These are phyloP conservation scores for Drosophila gaucha DNA, from an alignment of 2,888 invertebrate species.

Conservation along the genomic window DNA sequence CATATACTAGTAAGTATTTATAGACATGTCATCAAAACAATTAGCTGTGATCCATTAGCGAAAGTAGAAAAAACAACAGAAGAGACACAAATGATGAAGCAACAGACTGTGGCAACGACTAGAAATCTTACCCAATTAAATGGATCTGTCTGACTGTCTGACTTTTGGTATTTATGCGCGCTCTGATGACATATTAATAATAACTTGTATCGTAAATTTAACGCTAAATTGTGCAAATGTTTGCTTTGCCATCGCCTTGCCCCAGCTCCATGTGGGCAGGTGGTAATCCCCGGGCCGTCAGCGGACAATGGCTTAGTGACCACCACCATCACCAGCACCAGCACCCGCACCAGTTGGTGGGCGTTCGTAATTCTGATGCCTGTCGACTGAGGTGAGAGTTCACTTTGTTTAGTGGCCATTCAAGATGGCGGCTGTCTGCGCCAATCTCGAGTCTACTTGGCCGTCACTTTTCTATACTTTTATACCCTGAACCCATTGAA, in stretches of 20 bases:
- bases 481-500: too few species aligned
- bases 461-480: slow-evolving; percentile 8
- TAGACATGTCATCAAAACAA: slow-evolving; percentile 70
- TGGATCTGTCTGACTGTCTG: slow-evolving; percentile 39
- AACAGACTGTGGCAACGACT: slow-evolving; percentile 35
- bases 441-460: slow-evolving; percentile 13
- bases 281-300: slow-evolving; percentile 36
- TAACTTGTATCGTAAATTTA: slow-evolving; percentile 80
- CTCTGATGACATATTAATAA: slow-evolving; percentile 79
- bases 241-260: slow-evolving; percentile 28
- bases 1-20: slow-evolving; percentile 50
- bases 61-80: slow-evolving; percentile 10
- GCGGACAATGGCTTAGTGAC: slow-evolving; percentile 24
- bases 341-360: not conserved
- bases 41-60: slow-evolving; percentile 71
- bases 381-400: slow-evolving; percentile 68
- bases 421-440: slow-evolving; percentile 56
- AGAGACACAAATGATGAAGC: slow-evolving; percentile 7
- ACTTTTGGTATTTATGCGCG: slow-evolving; percentile 45
- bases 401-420: slow-evolving; percentile 64
- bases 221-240: slow-evolving; percentile 58
- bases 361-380: slow-evolving; percentile 12
- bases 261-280: slow-evolving; percentile 45
- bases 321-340: too few species aligned
- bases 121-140: slow-evolving; percentile 67